Evolutionary conservation across 2,797 vertebrate genomes (phyloP).

Genomic region (Pitangus sulphuratus): DNA sequence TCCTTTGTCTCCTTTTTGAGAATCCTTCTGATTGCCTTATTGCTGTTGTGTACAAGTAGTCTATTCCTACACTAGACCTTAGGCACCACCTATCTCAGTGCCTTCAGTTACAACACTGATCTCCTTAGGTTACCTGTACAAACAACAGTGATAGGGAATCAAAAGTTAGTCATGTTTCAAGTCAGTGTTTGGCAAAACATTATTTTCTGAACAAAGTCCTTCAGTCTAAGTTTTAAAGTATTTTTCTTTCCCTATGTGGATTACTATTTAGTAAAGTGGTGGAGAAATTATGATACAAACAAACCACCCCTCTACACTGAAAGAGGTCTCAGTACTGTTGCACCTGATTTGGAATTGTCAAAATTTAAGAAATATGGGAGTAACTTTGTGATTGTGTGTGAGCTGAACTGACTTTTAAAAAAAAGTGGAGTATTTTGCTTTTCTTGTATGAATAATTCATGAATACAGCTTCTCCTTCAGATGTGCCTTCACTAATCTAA

Average conservation of each 20-base stretch:
- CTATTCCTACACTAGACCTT: background rate
- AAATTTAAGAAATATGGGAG: background rate
- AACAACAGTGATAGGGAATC: background rate
- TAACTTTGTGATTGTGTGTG: accelerated
- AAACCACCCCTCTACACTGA: background rate
- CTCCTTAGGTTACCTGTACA: background rate
- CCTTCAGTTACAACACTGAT: background rate
- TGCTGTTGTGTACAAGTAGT: background rate
- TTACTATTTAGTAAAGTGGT: background rate
- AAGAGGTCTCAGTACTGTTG: background rate
- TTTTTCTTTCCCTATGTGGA: background rate
- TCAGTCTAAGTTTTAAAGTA: background rate
- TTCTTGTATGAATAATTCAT: background rate
- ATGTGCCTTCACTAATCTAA: background rate
- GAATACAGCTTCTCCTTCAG: background rate
- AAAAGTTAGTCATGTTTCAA: background rate
- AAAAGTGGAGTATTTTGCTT: background rate
- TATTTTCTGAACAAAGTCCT: background rate
- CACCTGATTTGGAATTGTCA: background rate
- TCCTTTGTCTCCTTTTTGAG: background rate
- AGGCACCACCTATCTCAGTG: background rate
- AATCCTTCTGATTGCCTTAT: background rate
- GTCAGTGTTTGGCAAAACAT: background rate
- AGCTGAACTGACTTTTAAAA: background rate
- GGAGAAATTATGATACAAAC: background rate